Evolutionary conservation across 2,113 vertebrate genomes (phyloP).

Genomic region (Maccullochella peelii): DNA sequence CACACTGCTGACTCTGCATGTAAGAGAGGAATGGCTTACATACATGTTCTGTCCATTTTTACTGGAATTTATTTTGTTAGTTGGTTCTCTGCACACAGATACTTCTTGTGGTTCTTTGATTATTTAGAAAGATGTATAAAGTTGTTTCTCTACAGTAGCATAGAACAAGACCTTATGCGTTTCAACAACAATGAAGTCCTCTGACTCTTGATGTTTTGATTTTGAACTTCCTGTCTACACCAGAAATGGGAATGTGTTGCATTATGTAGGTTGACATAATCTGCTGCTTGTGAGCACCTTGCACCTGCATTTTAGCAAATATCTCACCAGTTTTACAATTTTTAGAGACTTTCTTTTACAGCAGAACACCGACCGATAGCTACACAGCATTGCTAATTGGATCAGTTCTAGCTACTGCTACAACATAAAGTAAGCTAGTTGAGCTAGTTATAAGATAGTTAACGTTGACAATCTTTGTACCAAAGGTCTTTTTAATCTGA

Average conservation of each 20-base stretch:
- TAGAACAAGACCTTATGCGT: neutral
- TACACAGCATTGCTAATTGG: no score
- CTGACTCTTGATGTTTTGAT: no score
- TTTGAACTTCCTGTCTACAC: neutral
- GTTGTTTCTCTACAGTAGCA: neutral
- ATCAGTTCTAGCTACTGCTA: no score
- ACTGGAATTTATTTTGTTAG: neutral
- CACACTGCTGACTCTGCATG: slow-evolving; percentile 92
- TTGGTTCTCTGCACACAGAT: neutral
- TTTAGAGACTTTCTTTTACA: no score
- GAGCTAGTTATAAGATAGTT: no score
- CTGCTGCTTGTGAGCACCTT: neutral
- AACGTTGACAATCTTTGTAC: no score
- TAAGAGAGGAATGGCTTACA: slow-evolving; percentile 70
- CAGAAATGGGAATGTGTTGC: neutral
- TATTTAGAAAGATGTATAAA: neutral
- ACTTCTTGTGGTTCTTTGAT: neutral
- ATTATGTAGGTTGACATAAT: neutral
- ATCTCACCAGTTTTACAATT: no score
- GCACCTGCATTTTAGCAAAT: neutral
- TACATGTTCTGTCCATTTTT: no score
- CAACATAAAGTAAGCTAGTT: no score
- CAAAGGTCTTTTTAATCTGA: no score
- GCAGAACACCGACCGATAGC: no score
- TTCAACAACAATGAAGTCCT: neutral